A percentile compares a stretch with the other conserved stretches of the same genome.
Conservation (phyloP, 2,888 invertebrate genomes). For the Thelaira solivaga region DNA sequence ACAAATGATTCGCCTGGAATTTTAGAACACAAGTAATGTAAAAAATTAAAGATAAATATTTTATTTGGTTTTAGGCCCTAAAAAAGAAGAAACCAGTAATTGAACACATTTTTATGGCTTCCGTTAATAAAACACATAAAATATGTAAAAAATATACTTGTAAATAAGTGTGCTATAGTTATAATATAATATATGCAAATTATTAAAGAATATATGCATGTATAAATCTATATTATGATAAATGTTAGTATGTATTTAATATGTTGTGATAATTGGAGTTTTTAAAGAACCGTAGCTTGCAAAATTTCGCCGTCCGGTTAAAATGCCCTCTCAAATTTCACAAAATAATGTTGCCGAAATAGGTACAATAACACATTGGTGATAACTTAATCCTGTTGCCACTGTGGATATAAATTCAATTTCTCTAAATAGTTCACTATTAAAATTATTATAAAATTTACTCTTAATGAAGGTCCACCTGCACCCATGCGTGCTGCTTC, state of each 20-base stretch:
- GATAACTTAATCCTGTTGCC: slow-evolving; percentile 70
- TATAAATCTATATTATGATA: too few species aligned
- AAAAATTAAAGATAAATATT: neutral
- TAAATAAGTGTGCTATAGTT: neutral
- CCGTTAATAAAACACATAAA: neutral
- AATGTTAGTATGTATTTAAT: neutral
- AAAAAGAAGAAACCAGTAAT: neutral
- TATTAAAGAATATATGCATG: too few species aligned
- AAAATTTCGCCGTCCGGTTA: too few species aligned
- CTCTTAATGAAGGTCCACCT: slow-evolving; percentile 66
- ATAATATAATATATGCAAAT: neutral
- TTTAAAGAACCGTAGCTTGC: too few species aligned
- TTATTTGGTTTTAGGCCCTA: slow-evolving; percentile 1
- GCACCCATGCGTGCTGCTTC: slow-evolving; percentile 74
- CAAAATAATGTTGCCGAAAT: neutral
- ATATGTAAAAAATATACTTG: neutral
- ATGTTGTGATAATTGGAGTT: too few species aligned
- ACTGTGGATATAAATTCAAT: slow-evolving; percentile 66
- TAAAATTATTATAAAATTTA: slow-evolving; percentile 40
- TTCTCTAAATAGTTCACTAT: neutral
- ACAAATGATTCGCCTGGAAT: too few species aligned
- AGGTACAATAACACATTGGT: slow-evolving; percentile 16
- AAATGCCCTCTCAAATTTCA: slow-evolving; percentile 44
- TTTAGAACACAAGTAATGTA: too few species aligned
- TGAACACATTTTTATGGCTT: slow-evolving; percentile 42